Evolutionary conservation across 2,888 invertebrate genomes (phyloP), one percentile per base, ranked within the genome.

Genomic region (Tetranychus truncatus): DNA sequence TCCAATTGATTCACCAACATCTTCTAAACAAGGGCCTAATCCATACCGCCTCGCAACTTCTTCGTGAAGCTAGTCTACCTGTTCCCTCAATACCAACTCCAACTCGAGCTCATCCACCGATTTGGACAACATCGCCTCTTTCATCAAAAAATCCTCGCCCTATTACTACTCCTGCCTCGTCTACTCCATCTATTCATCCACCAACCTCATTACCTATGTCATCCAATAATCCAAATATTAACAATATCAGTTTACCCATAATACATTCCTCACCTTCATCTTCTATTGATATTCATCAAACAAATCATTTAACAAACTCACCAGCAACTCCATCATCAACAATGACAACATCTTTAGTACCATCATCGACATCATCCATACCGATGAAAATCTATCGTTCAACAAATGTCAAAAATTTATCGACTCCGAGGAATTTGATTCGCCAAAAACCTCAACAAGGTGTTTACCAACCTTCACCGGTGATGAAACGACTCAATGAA

Each of bases 1-100:
- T 94, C 79, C 92, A 94, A 82, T 85, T 99, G 15, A 94, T 99
- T 72, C 89, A 92, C 81, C 89, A 91, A 76, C 95, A 96, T 84
- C 85, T 97, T 74, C 81, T 87, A 55, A 87, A 88, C 3, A 89
- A 91, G 95, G 84, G 91, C 0, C 85, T 90, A 74, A 77, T 81
- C 0, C 89, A 89, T 74, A 87, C 91, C 18, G 94, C 95, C 0
- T 83, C 86, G 0, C 84, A 86, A 74, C 84, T 95, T 77, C 88
- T 89, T 80, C 86, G 87, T 76, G 95, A 95, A 84, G 92, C 91
- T 1, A 80, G 80, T 45, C 81, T 85, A 20, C 81, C 81, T 9
- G 79, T 80, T 15, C 24, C 20, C 24, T n/a, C 65, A 8, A 20
- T 69, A 69, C 24, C 76, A n/a, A 74, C 45, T 45, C 18, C 24